Percentiles rank a stretch among this genome's conserved stretches.
phyloP scores from a whole-genome alignment of 2,113 vertebrate genomes.

The Salminus brasiliensis region DNA sequence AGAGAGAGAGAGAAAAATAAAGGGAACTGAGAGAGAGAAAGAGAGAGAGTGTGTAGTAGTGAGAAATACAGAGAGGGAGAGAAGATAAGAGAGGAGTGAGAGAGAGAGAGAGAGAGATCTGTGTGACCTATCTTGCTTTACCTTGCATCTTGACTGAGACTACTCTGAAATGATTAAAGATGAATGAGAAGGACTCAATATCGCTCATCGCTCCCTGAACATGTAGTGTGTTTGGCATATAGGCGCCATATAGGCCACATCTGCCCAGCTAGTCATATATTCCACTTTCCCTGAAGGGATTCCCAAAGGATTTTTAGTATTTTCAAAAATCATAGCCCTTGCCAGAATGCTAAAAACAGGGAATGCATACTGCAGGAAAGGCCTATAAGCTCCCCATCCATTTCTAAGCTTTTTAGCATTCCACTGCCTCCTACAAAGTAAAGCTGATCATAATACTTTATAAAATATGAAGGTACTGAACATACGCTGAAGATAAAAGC shows the following conservation, averaged over 20 bases:
- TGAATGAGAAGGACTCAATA: conserved; percentile 68
- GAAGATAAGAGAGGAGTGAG: neutral
- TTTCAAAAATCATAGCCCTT: neutral
- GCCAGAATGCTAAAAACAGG: neutral
- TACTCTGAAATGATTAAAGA: conserved; percentile 68
- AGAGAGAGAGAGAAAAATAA: neutral
- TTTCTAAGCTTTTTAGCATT: neutral
- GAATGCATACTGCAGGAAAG: neutral
- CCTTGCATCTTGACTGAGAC: conserved; percentile 60
- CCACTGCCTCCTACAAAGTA: neutral
- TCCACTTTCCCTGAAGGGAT: conserved; percentile 2
- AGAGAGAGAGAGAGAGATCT: conserved; percentile 38
- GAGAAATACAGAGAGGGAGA: neutral
- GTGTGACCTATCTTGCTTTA: conserved; percentile 60
- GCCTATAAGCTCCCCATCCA: neutral
- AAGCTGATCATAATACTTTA: conserved; percentile 12
- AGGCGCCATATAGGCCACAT: conserved; percentile 13
- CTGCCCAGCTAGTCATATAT: neutral
- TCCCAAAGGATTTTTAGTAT: conserved; percentile 5
- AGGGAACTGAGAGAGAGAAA: neutral
- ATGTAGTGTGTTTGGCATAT: conserved; percentile 12
- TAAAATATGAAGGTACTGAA: conserved; percentile 10
- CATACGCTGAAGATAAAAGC: neutral
- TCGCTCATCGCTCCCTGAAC: conserved; percentile 53
- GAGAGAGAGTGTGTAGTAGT: neutral